phyloP scores from a whole-genome alignment of 2,888 invertebrate genomes.

The Euproctis similis region DNA sequence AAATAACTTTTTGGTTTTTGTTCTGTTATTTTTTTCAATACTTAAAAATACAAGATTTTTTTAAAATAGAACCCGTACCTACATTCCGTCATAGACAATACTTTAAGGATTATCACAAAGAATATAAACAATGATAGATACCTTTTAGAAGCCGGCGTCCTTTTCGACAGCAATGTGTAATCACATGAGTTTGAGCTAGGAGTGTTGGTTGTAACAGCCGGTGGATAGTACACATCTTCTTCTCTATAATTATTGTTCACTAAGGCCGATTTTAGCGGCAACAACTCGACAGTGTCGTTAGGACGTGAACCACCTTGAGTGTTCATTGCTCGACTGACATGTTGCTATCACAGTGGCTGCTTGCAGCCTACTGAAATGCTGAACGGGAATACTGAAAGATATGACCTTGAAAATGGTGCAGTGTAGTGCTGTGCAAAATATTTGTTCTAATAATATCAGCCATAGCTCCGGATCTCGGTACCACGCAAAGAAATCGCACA shows the following conservation, averaged over 20 bases:
- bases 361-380: constrained; percentile 48
- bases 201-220: constrained; percentile 47
- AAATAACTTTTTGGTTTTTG: no score
- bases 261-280: constrained; percentile 63
- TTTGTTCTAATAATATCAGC: constrained; percentile 6
- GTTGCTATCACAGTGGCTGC: constrained; percentile 42
- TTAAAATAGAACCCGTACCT: no score
- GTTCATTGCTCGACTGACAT: constrained; percentile 56
- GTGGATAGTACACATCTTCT: constrained; percentile 61
- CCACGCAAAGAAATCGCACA: no score
- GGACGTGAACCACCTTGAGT: constrained; percentile 48
- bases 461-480: no score
- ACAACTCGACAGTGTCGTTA: constrained; percentile 60
- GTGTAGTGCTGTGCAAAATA: constrained; percentile 27
- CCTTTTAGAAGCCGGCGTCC: constrained; percentile 72
- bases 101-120: no score
- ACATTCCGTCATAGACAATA: no score
- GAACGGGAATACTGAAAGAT: no score
- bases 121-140: constrained; percentile 31
- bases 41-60: no score
- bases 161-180: constrained; percentile 63
- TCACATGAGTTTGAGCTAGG: constrained; percentile 58
- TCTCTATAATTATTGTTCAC: constrained; percentile 61
- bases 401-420: constrained; percentile 59
- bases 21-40: no score